Conservation (phyloP, 2,797 vertebrate genomes). For the Peromyscus aztecus region DNA sequence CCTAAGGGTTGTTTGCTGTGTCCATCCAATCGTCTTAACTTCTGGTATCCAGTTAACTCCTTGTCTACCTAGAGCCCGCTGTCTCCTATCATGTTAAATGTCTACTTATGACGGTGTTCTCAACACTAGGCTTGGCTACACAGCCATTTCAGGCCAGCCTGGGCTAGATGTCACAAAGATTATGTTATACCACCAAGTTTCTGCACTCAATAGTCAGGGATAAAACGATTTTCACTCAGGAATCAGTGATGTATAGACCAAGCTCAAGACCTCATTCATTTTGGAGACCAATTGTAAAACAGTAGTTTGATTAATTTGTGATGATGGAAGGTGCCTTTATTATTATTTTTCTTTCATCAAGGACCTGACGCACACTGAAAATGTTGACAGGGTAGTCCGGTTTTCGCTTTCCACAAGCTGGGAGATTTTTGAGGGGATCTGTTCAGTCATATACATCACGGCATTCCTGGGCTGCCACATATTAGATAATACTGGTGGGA, state of each 20-base stretch:
- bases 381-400: background rate
- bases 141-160: background rate
- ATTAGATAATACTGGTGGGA: slow-evolving; percentile 38
- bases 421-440: background rate
- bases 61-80: background rate
- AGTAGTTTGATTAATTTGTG: background rate
- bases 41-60: slow-evolving; percentile 55
- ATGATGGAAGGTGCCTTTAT: background rate
- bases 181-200: slow-evolving; percentile 2
- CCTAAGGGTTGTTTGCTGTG: background rate
- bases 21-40: background rate
- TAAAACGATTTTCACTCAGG: slow-evolving; percentile 14
- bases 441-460: background rate
- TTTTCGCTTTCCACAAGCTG: slow-evolving; percentile 48
- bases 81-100: background rate
- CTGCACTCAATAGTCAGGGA: slow-evolving; percentile 25
- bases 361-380: background rate
- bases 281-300: slow-evolving; percentile 30
- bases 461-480: background rate
- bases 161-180: background rate
- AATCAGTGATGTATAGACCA: slow-evolving; percentile 17
- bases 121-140: background rate
- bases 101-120: slow-evolving; percentile 3
- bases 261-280: slow-evolving; percentile 16
- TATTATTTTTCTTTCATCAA: background rate